These are phyloP conservation scores for Phymorhynchus buccinoides DNA, from an alignment of 1,140 invertebrate species.

Conservation along the genomic window DNA sequence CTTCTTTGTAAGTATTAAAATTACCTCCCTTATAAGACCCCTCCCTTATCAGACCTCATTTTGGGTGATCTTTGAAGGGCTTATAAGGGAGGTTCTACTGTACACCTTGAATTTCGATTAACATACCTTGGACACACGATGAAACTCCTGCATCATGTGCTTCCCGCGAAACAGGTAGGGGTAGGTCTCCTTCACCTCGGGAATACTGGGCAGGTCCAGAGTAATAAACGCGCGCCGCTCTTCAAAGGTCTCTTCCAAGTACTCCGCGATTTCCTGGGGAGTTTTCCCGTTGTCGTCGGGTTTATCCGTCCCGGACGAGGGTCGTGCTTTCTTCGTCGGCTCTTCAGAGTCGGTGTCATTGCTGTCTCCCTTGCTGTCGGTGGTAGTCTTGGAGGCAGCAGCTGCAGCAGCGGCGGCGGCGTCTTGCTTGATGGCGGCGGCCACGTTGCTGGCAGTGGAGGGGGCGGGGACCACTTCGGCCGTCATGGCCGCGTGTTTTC, in stretches of 20 bases:
- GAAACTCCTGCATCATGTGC: conserved; percentile 66
- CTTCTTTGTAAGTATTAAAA: too few species aligned
- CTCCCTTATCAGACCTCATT: too few species aligned
- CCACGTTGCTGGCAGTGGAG: conserved; percentile 48
- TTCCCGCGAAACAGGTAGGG: conserved; percentile 64
- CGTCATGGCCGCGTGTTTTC: conserved; percentile 63
- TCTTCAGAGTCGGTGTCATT: conserved; percentile 42
- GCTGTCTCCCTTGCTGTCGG: too few species aligned
- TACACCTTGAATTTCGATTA: too few species aligned
- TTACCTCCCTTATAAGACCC: too few species aligned
- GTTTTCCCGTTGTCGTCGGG: conserved; percentile 46
- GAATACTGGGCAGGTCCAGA: conserved; percentile 64
- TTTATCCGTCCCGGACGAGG: conserved; percentile 43
- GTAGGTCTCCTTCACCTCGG: conserved; percentile 62
- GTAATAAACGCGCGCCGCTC: conserved; percentile 65
- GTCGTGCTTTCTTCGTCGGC: conserved; percentile 44
- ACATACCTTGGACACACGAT: conserved; percentile 65
- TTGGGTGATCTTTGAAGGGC: too few species aligned
- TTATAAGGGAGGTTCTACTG: too few species aligned
- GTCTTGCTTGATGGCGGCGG: conserved; percentile 51
- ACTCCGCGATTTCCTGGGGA: conserved; percentile 63
- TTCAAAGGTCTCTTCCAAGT: conserved; percentile 68
- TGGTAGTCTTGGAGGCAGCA: conserved; percentile 11
- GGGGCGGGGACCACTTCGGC: conserved; percentile 62
- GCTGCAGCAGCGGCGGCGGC: conserved; percentile 48